Percentiles rank a stretch among this genome's conserved stretches.
Conservation (phyloP, 2,888 invertebrate species). For the Lasioglossum figueresi region DNA sequence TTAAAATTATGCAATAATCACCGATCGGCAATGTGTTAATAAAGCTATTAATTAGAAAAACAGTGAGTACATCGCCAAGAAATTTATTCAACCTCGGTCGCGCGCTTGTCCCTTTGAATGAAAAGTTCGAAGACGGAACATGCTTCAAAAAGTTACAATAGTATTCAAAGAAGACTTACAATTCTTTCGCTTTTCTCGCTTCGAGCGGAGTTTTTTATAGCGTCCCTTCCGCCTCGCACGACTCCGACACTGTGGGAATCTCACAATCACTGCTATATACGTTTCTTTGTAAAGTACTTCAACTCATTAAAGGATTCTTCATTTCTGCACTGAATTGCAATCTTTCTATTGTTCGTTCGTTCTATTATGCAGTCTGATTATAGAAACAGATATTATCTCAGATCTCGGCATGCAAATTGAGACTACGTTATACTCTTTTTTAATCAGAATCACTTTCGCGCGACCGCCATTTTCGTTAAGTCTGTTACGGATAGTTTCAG, state of each 20-base stretch:
- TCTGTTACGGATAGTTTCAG: neutral
- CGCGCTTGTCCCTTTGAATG: neutral
- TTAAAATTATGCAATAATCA: no score
- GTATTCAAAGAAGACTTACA: constrained; percentile 46
- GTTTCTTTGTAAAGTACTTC: constrained; percentile 45
- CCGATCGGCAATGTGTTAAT: no score
- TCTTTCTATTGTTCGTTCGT: constrained; percentile 35
- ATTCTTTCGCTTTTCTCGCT: constrained; percentile 17
- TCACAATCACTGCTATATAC: constrained; percentile 19
- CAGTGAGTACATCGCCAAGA: no score
- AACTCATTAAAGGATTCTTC: constrained; percentile 54
- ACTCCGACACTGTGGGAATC: constrained; percentile 31
- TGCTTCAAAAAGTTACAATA: constrained; percentile 49
- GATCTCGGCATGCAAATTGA: constrained; percentile 30
- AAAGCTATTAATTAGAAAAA: no score
- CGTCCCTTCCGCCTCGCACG: constrained; percentile 12
- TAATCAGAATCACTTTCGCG: neutral
- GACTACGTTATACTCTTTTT: constrained; percentile 35
- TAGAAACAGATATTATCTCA: constrained; percentile 36
- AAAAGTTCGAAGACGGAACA: neutral
- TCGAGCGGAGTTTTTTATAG: constrained; percentile 37
- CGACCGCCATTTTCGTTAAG: neutral
- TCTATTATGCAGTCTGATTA: constrained; percentile 35
- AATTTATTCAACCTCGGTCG: neutral
- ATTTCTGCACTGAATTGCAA: constrained; percentile 17